phyloP scores from a whole-genome alignment of 2,797 vertebrate species.

The Argentina silus region DNA sequence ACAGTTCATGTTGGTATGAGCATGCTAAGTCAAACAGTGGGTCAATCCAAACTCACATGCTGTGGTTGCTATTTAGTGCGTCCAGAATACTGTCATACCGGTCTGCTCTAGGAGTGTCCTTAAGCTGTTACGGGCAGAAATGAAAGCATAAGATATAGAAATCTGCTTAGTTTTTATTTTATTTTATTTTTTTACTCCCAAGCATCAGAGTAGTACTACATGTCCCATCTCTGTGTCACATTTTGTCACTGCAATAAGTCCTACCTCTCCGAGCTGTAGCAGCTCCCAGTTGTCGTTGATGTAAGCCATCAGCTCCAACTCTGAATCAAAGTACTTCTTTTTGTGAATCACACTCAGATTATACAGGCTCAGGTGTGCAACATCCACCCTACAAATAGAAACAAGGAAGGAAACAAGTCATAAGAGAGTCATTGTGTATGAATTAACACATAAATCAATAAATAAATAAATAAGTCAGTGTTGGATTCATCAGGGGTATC shows the following conservation, averaged over 20 bases:
- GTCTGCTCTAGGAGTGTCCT: conserved; percentile 88
- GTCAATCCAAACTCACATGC: conserved; percentile 85
- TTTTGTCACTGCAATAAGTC: not conserved
- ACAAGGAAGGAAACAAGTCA: conserved; percentile 41
- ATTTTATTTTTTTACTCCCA: not conserved
- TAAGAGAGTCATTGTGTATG: not conserved
- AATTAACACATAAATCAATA: too few relatives aligned
- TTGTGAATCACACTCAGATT: conserved; percentile 98
- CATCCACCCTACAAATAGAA: conserved; percentile 85
- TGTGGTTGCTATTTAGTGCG: conserved; percentile 94
- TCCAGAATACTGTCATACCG: conserved; percentile 90
- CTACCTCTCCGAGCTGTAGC: conserved; percentile 92
- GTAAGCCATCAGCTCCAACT: conserved; percentile 94
- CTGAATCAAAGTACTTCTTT: conserved; percentile 99
- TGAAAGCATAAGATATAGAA: not conserved
- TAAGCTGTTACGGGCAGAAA: conserved; percentile 75
- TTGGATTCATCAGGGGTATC: not conserved
- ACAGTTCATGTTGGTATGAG: not conserved
- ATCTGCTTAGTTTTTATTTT: too few relatives aligned
- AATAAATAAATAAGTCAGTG: not conserved
- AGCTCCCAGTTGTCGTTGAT: conserved; percentile 98
- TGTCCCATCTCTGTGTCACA: not conserved
- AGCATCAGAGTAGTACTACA: too few relatives aligned
- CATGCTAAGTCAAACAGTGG: not conserved
- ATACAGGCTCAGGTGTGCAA: conserved; percentile 96